A percentile compares a stretch with the other conserved stretches of the same genome.
Evolutionary conservation across 2,888 invertebrate genomes (phyloP).

Genomic region (Drosophila tripunctata): DNA sequence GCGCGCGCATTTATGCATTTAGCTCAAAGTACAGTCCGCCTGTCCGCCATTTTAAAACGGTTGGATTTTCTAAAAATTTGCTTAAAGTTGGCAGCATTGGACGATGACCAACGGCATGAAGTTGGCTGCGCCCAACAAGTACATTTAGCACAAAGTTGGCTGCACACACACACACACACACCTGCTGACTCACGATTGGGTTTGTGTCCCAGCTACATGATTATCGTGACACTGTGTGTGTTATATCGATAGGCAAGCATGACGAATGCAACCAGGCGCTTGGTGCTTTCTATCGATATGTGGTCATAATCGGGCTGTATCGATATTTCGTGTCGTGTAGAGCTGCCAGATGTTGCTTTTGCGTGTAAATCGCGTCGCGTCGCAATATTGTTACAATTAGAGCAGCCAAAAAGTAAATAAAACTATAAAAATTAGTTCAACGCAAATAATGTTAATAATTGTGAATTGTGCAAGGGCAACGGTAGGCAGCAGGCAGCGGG

Average conservation of each 20-base stretch:
- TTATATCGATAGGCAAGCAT: too few species aligned
- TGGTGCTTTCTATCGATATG: too few species aligned
- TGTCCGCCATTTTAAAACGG: constrained; percentile 43
- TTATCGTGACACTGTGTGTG: not conserved
- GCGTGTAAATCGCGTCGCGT: constrained; percentile 52
- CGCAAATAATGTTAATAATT: constrained; percentile 15
- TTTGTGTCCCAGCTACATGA: constrained; percentile 9
- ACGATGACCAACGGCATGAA: constrained; percentile 5
- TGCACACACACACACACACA: constrained; percentile 1
- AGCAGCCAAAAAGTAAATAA: constrained; percentile 39
- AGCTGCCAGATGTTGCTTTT: constrained; percentile 52
- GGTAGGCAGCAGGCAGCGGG: too few species aligned
- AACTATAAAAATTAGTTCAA: constrained; percentile 29
- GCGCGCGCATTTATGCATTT: too few species aligned
- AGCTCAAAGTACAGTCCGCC: not conserved
- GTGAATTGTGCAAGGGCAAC: constrained; percentile 3
- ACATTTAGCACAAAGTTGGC: constrained; percentile 7
- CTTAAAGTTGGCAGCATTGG: constrained; percentile 27
- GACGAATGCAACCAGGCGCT: too few species aligned
- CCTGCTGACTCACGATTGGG: constrained; percentile 13
- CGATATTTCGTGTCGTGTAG: constrained; percentile 34
- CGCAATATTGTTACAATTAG: constrained; percentile 49
- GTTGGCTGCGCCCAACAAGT: constrained; percentile 10
- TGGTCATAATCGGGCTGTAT: constrained; percentile 8
- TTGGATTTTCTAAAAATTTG: not conserved